Evolutionary conservation across 2,888 invertebrate genomes (phyloP).

Genomic region (Poecilobothrus nobilitatus): DNA sequence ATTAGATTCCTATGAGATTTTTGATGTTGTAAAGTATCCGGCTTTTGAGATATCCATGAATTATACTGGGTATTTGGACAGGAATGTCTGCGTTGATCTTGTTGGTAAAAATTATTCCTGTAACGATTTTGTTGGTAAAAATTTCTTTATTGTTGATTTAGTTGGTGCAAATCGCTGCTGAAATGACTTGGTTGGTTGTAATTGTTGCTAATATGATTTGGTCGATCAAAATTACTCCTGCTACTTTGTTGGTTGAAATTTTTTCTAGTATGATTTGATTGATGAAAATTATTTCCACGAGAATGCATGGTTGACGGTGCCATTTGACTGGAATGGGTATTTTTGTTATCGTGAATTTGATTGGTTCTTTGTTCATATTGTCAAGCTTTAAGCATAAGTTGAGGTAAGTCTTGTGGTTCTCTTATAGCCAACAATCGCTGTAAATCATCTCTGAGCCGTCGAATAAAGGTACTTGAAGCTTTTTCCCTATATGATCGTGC

Average conservation of each 20-base stretch:
- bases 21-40: too few species aligned
- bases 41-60: too few species aligned
- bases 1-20: too few species aligned
- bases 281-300: background rate
- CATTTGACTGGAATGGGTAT: background rate
- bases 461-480: conserved; percentile 18
- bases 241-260: too few species aligned
- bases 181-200: background rate
- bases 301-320: background rate
- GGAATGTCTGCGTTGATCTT: too few species aligned
- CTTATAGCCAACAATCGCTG: conserved; percentile 22
- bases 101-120: too few species aligned
- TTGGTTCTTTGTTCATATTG: background rate
- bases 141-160: too few species aligned
- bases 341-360: background rate
- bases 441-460: conserved; percentile 20
- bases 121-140: too few species aligned
- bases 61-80: too few species aligned
- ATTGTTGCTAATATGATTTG: too few species aligned
- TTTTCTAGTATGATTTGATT: background rate
- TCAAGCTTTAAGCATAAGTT: conserved; percentile 20
- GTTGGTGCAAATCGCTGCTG: background rate
- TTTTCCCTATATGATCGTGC: conserved; percentile 15
- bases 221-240: too few species aligned
- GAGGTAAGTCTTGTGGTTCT: conserved; percentile 23